Evolutionary conservation across 1,140 invertebrate genomes (phyloP), one percentile per base, ranked within the genome.

Genomic region (Diprion similis): DNA sequence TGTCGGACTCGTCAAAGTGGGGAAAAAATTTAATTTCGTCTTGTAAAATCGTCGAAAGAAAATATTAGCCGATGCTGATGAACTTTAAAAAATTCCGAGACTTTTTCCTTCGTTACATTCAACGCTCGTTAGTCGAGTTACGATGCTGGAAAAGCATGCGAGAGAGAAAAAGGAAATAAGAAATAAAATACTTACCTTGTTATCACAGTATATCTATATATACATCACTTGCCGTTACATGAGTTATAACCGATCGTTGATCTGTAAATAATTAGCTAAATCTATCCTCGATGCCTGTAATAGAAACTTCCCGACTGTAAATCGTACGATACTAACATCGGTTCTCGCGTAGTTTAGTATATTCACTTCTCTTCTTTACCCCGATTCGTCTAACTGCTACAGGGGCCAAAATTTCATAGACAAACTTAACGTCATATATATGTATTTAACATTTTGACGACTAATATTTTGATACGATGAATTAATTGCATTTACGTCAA

Each of bases 141-240:
- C 24, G 24, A 1, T 1, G 1, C 24, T 37, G 24, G 24, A 37
- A 37, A 37, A 37, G 24, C 24, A 37, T 37, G 24, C 6, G 24
- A 37, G 24, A 37, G 24, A 37, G 24, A 47, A 19, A 37, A 48
- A 46, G 13, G 64, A 37, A 24, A 19, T 47, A 47, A 69, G 6
- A 69, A 37, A 72, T 46, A 72, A 72, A 66, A 67, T 65, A 64
- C 71, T 72, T 72, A 72, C 68, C 68, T 72, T 72, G 66, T 72
- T 72, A 72, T 65, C 65, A 72, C 64, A 67, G 68, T n/a, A 72
- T 72, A 46, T 66, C 37, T 72, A 72, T 72, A 72, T 72, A 72
- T 72, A 72, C 71, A 66, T 67, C 68, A 67, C 68, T 72, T 65
- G 66, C 65, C 66, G 68, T 72, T 67, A 24, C 51, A 72, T 67